Evolutionary conservation across 2,113 vertebrate genomes (phyloP).

Genomic region (Guaruba guarouba): DNA sequence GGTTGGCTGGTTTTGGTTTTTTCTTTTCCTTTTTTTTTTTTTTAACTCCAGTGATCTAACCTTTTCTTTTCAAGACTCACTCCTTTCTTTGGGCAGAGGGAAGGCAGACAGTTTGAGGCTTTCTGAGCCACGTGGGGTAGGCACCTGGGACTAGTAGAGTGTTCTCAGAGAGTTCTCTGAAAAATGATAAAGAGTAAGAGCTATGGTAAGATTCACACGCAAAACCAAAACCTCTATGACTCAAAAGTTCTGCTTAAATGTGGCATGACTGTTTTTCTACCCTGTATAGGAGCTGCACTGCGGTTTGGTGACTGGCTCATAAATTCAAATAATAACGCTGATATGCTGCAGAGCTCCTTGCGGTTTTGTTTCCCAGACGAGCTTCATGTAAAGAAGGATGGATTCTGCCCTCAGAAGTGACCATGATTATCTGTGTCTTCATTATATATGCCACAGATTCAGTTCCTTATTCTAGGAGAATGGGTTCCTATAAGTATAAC

Average conservation of each 20-base stretch:
- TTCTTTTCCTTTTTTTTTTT: not conserved
- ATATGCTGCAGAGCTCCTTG: not conserved
- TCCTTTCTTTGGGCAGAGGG: not conserved
- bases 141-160: not conserved
- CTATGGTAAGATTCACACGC: not conserved
- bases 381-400: not conserved
- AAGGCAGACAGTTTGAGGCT: not conserved
- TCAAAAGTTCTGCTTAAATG: not conserved
- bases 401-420: constrained; percentile 26
- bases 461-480: constrained; percentile 30
- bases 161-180: not conserved
- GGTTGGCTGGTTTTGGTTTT: fast-evolving
- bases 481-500: constrained; percentile 35
- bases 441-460: constrained; percentile 47
- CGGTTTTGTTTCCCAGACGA: not conserved
- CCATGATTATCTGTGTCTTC: constrained; percentile 27
- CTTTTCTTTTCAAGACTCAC: not conserved
- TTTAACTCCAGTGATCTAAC: fast-evolving
- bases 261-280: not conserved
- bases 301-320: not conserved
- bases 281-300: not conserved
- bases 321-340: constrained; percentile 15
- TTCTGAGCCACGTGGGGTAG: fast-evolving
- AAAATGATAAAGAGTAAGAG: not conserved
- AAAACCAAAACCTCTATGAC: not conserved